Conservation (phyloP, 2,797 vertebrate genomes). For the Pseudomugil tenellus region DNA sequence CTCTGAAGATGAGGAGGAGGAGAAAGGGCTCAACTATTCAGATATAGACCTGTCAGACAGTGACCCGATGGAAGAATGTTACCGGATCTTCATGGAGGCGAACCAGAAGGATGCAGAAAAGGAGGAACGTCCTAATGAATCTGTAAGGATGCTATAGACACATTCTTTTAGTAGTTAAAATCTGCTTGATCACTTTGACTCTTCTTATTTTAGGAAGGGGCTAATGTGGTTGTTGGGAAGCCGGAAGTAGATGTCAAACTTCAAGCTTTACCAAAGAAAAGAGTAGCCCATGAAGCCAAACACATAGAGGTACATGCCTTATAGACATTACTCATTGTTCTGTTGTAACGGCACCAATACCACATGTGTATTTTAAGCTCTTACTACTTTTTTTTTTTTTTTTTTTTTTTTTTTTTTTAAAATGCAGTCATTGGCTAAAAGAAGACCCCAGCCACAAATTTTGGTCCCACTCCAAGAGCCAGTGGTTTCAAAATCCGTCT, state of each 20-base stretch:
- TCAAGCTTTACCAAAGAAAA: constrained; percentile 63
- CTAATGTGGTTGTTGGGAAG: constrained; percentile 21
- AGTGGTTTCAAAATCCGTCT: constrained; percentile 30
- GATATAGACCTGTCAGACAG: constrained; percentile 51
- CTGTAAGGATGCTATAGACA: constrained; percentile 63
- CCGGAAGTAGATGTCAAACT: constrained; percentile 43
- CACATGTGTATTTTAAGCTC: neutral
- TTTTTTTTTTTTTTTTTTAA: neutral
- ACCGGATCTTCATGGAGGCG: constrained; percentile 85
- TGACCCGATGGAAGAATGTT: neutral
- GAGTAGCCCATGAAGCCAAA: constrained; percentile 78
- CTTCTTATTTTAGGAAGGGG: constrained; percentile 50
- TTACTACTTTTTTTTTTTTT: too few species aligned
- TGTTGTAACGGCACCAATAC: neutral
- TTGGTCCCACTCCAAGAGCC: constrained; percentile 69
- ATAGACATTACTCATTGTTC: neutral
- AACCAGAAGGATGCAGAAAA: constrained; percentile 54
- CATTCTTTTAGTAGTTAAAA: neutral
- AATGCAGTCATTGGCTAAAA: constrained; percentile 52
- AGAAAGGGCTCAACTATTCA: constrained; percentile 64
- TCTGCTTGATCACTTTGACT: neutral
- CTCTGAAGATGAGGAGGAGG: constrained; percentile 63
- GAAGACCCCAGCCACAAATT: constrained; percentile 71
- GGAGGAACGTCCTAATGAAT: constrained; percentile 7
- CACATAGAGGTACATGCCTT: constrained; percentile 68